Evolutionary conservation across 1,140 invertebrate genomes (phyloP), one percentile per base, ranked within the genome.

Genomic region (Coptotermes formosanus): DNA sequence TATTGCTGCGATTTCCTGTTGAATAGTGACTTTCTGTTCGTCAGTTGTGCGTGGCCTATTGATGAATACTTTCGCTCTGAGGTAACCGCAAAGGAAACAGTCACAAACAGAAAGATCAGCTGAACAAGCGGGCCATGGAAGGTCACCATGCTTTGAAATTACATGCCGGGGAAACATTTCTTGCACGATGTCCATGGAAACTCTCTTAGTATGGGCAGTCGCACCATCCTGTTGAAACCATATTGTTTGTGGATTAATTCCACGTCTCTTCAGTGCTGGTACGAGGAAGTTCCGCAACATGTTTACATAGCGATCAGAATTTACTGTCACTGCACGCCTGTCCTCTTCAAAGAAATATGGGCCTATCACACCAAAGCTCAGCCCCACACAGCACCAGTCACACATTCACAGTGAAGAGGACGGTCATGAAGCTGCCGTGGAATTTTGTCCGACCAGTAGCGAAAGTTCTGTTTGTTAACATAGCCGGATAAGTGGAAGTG

Each of bases 11-110:
- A 48, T 48, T 48, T 48, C 12, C 6, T 48, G 45, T 48, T 48
- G 6, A 48, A 48, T 48, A 6, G 45, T 12, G 12, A 48, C 45
- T 48, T 48, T 48, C 45, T 7, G 45, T 48, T 48, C 45, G 12
- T 48, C 6, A 48, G 12, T 12, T 48, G 45, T 12, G 45, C 12
- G 45, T 7, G 7, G 19, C 52, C n/a, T 64, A 16, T 64, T 64
- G 23, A 64, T 32, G 30, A 82, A 89, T 12, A 88, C 87, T 81
- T 87, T 38, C 19, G 86, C 84, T 87, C 89, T 88, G 32, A 89
- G 38, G 85, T 88, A 89, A 11, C 87, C 88, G 87, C 88, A 89
- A 23, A 89, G 85, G 38, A 88, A 89, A 85, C 88, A 89, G 84
- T 88, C 87, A 3, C 52, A 87, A 1, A 86, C 82, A 30, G 87